These are phyloP conservation scores for Leptopilina boulardi DNA, from an alignment of 1,140 invertebrate species.

Conservation along the genomic window DNA sequence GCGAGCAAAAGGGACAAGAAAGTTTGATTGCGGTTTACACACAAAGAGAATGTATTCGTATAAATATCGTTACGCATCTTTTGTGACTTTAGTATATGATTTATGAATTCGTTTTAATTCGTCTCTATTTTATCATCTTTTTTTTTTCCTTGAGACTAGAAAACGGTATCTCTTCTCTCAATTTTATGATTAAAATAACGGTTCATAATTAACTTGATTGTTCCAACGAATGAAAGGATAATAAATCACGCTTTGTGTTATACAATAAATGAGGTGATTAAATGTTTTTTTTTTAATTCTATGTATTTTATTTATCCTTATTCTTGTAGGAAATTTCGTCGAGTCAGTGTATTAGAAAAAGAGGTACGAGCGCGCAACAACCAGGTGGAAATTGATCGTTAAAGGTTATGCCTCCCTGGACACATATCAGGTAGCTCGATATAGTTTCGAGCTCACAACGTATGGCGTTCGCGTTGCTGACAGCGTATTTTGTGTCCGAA, in stretches of 20 bases:
- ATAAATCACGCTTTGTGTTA: slow-evolving; percentile 4
- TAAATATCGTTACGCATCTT: not conserved
- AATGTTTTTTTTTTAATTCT: not conserved
- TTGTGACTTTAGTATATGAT: slow-evolving; percentile 18
- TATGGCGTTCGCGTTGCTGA: not conserved
- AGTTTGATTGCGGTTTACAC: slow-evolving; percentile 6
- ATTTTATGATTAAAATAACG: slow-evolving; percentile 30
- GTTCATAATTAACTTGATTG: slow-evolving; percentile 13
- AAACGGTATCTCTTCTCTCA: slow-evolving; percentile 24
- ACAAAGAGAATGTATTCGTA: slow-evolving; percentile 1
- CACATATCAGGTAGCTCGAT: slow-evolving; percentile 23
- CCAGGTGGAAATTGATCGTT: slow-evolving; percentile 25
- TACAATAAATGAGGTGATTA: not conserved
- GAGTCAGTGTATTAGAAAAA: not conserved
- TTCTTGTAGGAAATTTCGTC: not conserved
- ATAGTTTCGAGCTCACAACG: not conserved
- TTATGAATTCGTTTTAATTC: slow-evolving; percentile 24
- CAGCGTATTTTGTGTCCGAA: slow-evolving; percentile 29
- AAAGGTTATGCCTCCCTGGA: slow-evolving; percentile 16
- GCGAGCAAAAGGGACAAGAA: slow-evolving; percentile 5
- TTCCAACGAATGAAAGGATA: not conserved
- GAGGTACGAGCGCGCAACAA: not conserved
- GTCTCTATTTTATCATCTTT: not conserved
- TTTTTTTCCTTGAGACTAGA: not conserved
- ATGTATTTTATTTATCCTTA: not conserved